These are phyloP conservation scores for Istiophorus platypterus DNA, from an alignment of 2,113 vertebrate genomes.

Conservation along the genomic window DNA sequence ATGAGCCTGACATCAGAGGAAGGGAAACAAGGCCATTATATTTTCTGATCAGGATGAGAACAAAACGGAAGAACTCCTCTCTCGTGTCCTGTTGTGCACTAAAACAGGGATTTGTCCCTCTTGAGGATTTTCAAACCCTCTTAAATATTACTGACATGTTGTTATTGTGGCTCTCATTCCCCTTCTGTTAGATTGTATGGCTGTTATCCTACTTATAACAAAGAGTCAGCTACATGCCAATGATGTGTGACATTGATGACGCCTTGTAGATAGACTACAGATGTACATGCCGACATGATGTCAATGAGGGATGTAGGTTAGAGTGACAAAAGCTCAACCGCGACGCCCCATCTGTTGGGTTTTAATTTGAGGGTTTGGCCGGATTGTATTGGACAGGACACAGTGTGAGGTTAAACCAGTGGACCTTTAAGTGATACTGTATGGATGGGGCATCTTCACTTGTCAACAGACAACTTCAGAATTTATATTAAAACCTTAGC, in stretches of 20 bases:
- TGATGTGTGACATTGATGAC: slow-evolving; percentile 40
- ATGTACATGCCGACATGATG: slow-evolving; percentile 30
- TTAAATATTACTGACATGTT: slow-evolving; percentile 74
- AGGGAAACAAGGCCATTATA: slow-evolving; percentile 67
- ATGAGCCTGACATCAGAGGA: slow-evolving; percentile 67
- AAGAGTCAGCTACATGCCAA: slow-evolving; percentile 37
- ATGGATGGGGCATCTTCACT: background rate
- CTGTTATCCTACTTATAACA: slow-evolving; percentile 66
- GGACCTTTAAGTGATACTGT: background rate
- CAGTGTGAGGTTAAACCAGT: background rate
- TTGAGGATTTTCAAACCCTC: slow-evolving; percentile 77
- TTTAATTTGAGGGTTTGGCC: background rate
- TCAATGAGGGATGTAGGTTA: slow-evolving; percentile 20
- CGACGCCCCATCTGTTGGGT: slow-evolving; percentile 15
- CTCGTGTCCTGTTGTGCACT: slow-evolving; percentile 53
- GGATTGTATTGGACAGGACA: background rate
- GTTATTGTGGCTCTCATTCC: slow-evolving; percentile 62
- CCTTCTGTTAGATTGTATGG: slow-evolving; percentile 51
- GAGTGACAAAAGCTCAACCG: slow-evolving; percentile 2
- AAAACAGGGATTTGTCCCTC: slow-evolving; percentile 76
- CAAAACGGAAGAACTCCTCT: slow-evolving; percentile 38
- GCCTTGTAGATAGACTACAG: slow-evolving; percentile 32
- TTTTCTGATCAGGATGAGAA: slow-evolving; percentile 59
- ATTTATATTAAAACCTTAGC: background rate
- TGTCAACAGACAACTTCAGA: too few relatives aligned